Evolutionary conservation across 2,888 invertebrate genomes (phyloP), one percentile per base, ranked within the genome.

Genomic region (Lasius platythorax): DNA sequence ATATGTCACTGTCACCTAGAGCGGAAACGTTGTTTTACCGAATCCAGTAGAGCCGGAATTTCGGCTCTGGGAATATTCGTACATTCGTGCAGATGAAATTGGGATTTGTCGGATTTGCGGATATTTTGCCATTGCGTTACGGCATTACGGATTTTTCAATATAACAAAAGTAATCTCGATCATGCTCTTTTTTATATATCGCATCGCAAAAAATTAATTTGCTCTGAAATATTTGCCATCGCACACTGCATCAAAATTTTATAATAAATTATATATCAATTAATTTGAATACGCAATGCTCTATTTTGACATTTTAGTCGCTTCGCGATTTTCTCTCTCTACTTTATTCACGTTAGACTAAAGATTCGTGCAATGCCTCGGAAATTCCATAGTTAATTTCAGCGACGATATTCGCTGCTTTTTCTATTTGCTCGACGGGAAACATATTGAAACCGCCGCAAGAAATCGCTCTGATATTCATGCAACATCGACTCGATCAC

Each of bases 91-190:
- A 72, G 72, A 72, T 72, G 61, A 72, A 81, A 81, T 81, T 72
- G 79, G 72, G 72, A 81, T 81, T 81, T 81, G 72, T 79, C 79
- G 79, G 79, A 81, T 81, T 81, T 72, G 46, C 11, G 72, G 72
- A 81, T 81, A 61, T 72, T 72, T 61, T 70, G 46, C 2, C 72
- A 72, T 72, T 81, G 79, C 72, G 37, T 50, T 72, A 76, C 66
- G 61, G 23, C 61, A 46, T 81, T 72, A 81, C 46, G 72, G 79
- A 79, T 61, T 79, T 79, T 79, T 79, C 79, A 79, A 72, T 79
- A 46, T 72, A 79, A 33, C 70, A 79, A 18, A 79, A 18, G 61
- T 79, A 72, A 79, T 79, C 79, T 79, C 79, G 23, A 79, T 79
- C 61, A 56, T 23, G 23, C 28, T 53, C 3, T 79, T 33, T 79